Evolutionary conservation across 1,140 invertebrate genomes (phyloP).

Genomic region (Drosophila sproati): DNA sequence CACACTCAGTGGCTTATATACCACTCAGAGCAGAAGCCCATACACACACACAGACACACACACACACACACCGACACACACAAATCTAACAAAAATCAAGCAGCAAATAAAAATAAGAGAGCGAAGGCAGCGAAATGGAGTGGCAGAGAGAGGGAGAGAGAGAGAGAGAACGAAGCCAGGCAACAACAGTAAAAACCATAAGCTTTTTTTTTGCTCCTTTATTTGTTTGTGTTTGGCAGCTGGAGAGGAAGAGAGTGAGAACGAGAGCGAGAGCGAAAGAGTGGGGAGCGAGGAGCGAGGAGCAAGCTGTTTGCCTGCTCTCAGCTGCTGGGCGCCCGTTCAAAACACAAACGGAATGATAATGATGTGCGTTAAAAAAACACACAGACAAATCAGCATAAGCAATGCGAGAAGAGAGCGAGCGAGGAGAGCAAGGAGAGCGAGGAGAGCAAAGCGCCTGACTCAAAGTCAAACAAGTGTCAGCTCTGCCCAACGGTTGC

Average conservation of each 20-base stretch:
- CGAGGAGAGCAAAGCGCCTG: slow-evolving; percentile 39
- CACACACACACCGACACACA: slow-evolving; percentile 9
- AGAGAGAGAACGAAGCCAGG: slow-evolving; percentile 21
- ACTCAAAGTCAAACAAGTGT: slow-evolving; percentile 77
- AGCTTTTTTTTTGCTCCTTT: slow-evolving; percentile 53
- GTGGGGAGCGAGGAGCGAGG: slow-evolving; percentile 3
- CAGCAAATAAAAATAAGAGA: not conserved
- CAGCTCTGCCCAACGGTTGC: slow-evolving; percentile 14
- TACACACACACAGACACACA: slow-evolving; percentile 21
- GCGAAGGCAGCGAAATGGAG: slow-evolving; percentile 1
- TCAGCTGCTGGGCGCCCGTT: slow-evolving; percentile 69
- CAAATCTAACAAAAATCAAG: slow-evolving; percentile 37
- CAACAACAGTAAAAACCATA: slow-evolving; percentile 66
- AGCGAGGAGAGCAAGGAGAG: slow-evolving; percentile 1
- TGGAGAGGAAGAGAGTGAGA: not conserved
- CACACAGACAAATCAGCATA: slow-evolving; percentile 43
- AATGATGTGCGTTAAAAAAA: slow-evolving; percentile 81
- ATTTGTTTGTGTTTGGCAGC: slow-evolving; percentile 21
- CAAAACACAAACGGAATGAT: slow-evolving; percentile 82
- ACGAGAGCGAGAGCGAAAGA: slow-evolving; percentile 15
- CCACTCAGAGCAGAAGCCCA: not conserved
- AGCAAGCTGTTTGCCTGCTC: slow-evolving; percentile 36
- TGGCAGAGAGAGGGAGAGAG: slow-evolving; percentile 2
- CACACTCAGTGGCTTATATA: slow-evolving; percentile 25
- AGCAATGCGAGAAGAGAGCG: not conserved